phyloP scores from a whole-genome alignment of 2,113 vertebrate species.

The Ivindomyrus marchei region DNA sequence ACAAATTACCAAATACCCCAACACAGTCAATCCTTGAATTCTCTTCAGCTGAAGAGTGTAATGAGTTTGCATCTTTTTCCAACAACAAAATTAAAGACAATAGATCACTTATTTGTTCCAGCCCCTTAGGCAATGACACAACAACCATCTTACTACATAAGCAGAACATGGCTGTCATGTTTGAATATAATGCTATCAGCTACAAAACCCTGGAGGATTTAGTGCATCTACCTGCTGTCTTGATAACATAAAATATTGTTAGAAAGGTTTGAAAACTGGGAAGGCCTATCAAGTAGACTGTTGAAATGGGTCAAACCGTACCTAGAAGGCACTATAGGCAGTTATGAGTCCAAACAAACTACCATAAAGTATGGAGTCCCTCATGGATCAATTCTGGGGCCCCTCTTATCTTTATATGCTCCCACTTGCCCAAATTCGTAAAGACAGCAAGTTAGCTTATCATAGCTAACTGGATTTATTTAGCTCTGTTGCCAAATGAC shows the following conservation, averaged over 20 bases:
- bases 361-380: background rate
- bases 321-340: background rate
- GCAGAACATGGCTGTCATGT: background rate
- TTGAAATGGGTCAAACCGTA: background rate
- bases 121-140: background rate
- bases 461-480: no score
- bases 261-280: background rate
- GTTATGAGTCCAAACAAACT: background rate
- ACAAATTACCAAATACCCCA: background rate
- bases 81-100: slow-evolving; percentile 7
- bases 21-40: background rate
- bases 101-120: background rate
- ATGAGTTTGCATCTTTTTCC: slow-evolving; percentile 12
- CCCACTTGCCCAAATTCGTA: background rate
- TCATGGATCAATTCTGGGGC: no score
- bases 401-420: background rate
- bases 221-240: background rate
- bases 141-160: background rate
- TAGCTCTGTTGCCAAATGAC: no score
- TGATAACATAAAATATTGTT: background rate
- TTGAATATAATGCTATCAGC: background rate
- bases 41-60: background rate
- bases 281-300: background rate
- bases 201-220: background rate
- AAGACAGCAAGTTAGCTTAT: background rate